Evolutionary conservation across 2,113 vertebrate species (phyloP).

Genomic region (Leptocoma aspasia): DNA sequence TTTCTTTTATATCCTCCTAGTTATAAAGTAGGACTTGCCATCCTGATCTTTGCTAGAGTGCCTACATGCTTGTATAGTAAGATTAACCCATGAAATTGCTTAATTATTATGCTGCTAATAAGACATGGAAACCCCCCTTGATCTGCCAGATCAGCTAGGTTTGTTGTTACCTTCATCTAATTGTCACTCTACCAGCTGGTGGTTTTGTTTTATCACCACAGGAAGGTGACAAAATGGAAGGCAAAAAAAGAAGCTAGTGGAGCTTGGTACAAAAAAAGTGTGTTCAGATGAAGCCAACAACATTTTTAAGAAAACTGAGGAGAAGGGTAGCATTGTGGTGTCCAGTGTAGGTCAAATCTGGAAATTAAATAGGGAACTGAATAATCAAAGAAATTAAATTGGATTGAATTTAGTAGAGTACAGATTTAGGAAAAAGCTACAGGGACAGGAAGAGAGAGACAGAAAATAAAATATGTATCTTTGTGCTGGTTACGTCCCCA

Average conservation of each 20-base stretch:
- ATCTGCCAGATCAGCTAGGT: background rate
- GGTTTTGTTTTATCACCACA: background rate
- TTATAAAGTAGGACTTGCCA: background rate
- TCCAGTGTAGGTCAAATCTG: background rate
- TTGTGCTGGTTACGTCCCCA: background rate
- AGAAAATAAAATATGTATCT: background rate
- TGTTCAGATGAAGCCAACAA: background rate
- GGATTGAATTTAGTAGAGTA: background rate
- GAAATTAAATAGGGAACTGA: background rate
- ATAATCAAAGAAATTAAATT: background rate
- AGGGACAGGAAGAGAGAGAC: background rate
- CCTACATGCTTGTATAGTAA: background rate
- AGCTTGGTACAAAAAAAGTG: background rate
- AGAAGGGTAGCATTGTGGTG: background rate
- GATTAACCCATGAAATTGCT: background rate
- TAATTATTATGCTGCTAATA: background rate
- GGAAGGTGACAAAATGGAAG: background rate
- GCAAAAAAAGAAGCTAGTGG: background rate
- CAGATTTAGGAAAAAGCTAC: background rate
- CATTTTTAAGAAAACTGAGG: background rate
- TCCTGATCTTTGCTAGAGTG: background rate
- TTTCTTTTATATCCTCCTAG: background rate
- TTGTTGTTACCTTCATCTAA: background rate
- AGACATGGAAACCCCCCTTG: background rate
- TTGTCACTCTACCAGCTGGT: background rate